Percentiles rank a stretch among this genome's conserved stretches.
phyloP scores from a whole-genome alignment of 2,797 vertebrate species.

The Acropternis orthonyx region DNA sequence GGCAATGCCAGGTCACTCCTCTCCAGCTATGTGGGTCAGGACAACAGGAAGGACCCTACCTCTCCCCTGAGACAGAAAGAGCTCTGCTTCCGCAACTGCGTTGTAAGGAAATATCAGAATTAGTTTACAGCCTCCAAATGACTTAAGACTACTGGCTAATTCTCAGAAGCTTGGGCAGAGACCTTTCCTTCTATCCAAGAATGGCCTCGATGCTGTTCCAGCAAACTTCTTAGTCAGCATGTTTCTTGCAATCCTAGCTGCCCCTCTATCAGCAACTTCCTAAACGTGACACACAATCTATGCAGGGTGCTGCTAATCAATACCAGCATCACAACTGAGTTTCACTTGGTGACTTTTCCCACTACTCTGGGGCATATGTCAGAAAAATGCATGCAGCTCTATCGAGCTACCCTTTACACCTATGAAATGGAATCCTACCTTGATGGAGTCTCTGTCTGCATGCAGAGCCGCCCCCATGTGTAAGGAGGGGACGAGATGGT shows the following conservation, averaged over 20 bases:
- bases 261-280: background rate
- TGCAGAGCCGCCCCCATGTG: background rate
- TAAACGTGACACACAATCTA: background rate
- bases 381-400: background rate
- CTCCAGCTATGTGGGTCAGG: background rate
- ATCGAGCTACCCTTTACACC: background rate
- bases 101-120: background rate
- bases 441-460: constrained; percentile 93
- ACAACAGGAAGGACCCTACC: background rate
- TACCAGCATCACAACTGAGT: rapidly evolving
- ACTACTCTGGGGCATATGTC: background rate
- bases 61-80: rapidly evolving
- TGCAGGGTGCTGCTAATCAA: background rate
- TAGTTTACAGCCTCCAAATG: background rate
- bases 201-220: background rate
- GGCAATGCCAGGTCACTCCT: background rate
- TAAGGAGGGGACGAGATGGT: background rate
- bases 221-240: rapidly evolving
- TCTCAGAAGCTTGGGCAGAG: background rate
- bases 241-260: background rate
- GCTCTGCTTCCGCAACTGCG: background rate
- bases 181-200: background rate
- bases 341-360: background rate
- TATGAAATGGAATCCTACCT: constrained; percentile 81
- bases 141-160: background rate